Evolutionary conservation across 2,113 vertebrate genomes (phyloP).

Genomic region (Oceanodroma tethys): DNA sequence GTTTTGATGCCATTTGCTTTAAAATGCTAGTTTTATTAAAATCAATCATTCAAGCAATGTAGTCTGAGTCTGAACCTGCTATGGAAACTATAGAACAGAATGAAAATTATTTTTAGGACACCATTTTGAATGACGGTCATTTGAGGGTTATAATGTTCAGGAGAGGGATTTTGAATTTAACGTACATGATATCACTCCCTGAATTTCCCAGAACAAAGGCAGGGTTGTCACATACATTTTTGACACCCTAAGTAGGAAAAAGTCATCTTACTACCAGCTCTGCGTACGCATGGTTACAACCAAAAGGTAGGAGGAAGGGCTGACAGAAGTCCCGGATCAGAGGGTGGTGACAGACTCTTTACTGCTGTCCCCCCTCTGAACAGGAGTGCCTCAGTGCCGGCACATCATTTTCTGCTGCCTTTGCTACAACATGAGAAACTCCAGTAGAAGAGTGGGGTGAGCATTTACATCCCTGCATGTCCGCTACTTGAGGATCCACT

Average conservation of each 20-base stretch:
- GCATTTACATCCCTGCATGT: neutral
- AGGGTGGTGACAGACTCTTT: neutral
- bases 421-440: neutral
- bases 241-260: neutral
- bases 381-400: neutral
- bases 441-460: neutral
- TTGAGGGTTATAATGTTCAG: neutral
- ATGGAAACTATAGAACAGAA: neutral
- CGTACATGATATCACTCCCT: neutral
- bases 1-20: neutral
- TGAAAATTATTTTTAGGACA: neutral
- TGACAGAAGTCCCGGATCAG: fast-evolving
- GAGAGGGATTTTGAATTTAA: neutral
- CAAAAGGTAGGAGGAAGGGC: neutral
- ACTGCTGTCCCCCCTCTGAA: neutral
- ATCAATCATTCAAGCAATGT: neutral
- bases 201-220: neutral
- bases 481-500: neutral
- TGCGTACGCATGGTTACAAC: fast-evolving
- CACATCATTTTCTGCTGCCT: neutral
- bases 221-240: neutral
- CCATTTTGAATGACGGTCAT: neutral
- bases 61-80: neutral
- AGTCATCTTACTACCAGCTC: neutral
- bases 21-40: neutral